phyloP scores from a whole-genome alignment of 2,113 vertebrate genomes.

The Trachemys scripta region DNA sequence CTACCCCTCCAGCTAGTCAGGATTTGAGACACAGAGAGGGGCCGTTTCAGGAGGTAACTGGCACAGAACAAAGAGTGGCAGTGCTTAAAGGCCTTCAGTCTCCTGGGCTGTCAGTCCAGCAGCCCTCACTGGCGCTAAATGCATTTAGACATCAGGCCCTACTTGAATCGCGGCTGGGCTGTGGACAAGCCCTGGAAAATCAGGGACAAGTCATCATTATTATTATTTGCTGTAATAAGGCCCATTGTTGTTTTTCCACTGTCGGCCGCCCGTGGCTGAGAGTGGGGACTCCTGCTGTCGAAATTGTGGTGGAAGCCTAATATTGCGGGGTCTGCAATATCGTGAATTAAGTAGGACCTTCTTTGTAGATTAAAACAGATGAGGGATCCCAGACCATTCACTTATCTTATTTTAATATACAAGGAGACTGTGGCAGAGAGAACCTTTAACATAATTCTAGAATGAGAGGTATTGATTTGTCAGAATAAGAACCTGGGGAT shows the following conservation, averaged over 20 bases:
- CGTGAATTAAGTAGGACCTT: not conserved
- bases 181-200: not conserved
- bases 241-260: not conserved
- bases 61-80: no score
- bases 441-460: not conserved
- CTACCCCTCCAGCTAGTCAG: rapidly evolving
- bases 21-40: not conserved
- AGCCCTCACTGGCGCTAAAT: rapidly evolving
- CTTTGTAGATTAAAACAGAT: not conserved
- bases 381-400: not conserved
- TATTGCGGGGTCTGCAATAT: not conserved
- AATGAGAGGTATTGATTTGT: not conserved
- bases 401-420: not conserved
- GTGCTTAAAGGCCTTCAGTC: rapidly evolving
- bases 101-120: rapidly evolving
- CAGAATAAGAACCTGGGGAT: not conserved
- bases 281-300: not conserved
- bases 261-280: rapidly evolving
- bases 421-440: not conserved
- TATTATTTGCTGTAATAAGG: not conserved
- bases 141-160: not conserved
- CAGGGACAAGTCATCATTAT: not conserved
- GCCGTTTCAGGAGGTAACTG: rapidly evolving
- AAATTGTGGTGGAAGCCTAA: not conserved
- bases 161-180: not conserved